These are phyloP conservation scores for Aphidius ervi DNA, from an alignment of 1,140 invertebrate species.

Conservation along the genomic window DNA sequence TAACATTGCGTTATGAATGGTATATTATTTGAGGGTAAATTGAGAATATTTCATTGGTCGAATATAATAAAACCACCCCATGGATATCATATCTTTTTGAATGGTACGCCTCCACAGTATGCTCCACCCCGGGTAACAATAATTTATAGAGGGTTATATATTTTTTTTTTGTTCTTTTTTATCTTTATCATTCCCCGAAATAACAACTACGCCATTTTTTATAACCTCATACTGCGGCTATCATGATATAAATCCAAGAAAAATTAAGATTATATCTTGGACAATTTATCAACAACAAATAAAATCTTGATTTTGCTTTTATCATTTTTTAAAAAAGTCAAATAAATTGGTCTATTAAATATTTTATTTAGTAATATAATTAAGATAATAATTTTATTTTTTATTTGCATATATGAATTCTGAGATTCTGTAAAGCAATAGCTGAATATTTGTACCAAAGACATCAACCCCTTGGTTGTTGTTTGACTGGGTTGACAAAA, in stretches of 20 bases:
- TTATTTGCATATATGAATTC: conserved; percentile 5
- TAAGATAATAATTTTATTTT: background rate
- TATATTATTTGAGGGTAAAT: conserved; percentile 19
- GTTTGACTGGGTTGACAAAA: too few relatives aligned
- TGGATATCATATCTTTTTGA: conserved; percentile 46
- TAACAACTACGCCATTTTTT: conserved; percentile 7
- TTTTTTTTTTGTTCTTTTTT: background rate
- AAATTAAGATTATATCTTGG: too few relatives aligned
- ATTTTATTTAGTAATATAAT: too few relatives aligned
- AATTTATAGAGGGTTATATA: conserved; percentile 32
- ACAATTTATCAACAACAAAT: too few relatives aligned
- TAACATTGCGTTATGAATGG: conserved; percentile 36
- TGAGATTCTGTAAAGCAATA: conserved; percentile 36
- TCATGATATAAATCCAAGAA: too few relatives aligned
- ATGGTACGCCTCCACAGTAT: conserved; percentile 41
- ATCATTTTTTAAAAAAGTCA: too few relatives aligned
- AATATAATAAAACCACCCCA: conserved; percentile 33
- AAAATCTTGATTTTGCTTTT: too few relatives aligned
- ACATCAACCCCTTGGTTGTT: conserved; percentile 17
- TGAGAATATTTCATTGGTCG: conserved; percentile 35
- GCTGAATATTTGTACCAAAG: conserved; percentile 7
- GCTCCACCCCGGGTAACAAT: conserved; percentile 46
- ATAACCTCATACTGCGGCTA: background rate
- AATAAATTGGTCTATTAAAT: too few relatives aligned
- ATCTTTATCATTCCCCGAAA: background rate